phyloP scores from a whole-genome alignment of 2,888 invertebrate genomes.

The Formica aserva region DNA sequence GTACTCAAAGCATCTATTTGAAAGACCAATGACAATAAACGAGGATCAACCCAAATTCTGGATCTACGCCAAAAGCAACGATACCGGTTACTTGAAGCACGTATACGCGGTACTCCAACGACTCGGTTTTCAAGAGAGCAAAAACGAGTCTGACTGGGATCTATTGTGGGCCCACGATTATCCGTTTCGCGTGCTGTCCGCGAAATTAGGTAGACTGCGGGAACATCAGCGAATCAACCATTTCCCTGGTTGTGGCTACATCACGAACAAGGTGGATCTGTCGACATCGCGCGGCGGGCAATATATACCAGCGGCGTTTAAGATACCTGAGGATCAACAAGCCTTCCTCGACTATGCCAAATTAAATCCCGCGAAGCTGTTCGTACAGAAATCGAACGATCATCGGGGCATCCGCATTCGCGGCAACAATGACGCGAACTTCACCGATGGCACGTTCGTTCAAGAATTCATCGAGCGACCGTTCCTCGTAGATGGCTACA shows the following conservation, averaged over 20 bases:
- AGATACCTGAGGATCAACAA: constrained; percentile 92
- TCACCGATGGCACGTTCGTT: constrained; percentile 92
- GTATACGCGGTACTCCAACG: constrained; percentile 92
- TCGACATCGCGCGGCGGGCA: constrained; percentile 91
- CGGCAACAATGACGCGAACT: constrained; percentile 90
- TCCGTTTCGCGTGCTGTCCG: constrained; percentile 90
- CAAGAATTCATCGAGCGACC: constrained; percentile 97
- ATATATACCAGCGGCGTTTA: constrained; percentile 95
- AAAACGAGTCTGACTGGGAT: constrained; percentile 90
- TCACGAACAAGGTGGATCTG: constrained; percentile 96
- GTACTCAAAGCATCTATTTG: constrained; percentile 36
- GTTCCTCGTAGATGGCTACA: constrained; percentile 95
- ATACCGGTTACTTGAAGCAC: constrained; percentile 92
- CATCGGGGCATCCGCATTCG: constrained; percentile 95
- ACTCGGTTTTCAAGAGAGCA: constrained; percentile 90
- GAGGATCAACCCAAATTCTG: constrained; percentile 86
- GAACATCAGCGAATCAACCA: constrained; percentile 95
- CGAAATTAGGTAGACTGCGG: constrained; percentile 88
- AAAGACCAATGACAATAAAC: constrained; percentile 39
- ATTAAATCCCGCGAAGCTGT: constrained; percentile 90
- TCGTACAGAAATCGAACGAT: constrained; percentile 96
- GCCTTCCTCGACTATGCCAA: constrained; percentile 90
- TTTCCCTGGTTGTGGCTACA: constrained; percentile 96
- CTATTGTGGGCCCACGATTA: constrained; percentile 98
- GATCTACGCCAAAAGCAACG: constrained; percentile 87